Percentiles rank a stretch among this genome's conserved stretches.
Conservation (phyloP, 2,888 invertebrate species). For the Embidobia sp. region DNA sequence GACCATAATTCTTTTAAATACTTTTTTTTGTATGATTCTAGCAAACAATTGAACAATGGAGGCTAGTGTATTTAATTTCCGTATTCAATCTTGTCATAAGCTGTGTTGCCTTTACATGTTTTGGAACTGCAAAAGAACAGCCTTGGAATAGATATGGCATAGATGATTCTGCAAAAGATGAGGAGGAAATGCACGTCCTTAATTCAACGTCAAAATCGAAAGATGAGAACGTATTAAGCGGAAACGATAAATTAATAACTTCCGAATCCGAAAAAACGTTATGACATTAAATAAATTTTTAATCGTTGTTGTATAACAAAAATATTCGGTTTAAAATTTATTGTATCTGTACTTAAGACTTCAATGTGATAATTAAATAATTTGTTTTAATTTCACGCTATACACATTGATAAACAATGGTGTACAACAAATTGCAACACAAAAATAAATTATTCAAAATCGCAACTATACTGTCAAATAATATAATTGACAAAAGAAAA, state of each 20-base stretch:
- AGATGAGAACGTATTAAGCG: not conserved
- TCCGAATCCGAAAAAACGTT: constrained; percentile 1
- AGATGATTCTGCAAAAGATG: constrained; percentile 49
- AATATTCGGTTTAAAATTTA: too few relatives aligned
- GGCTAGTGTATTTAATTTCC: constrained; percentile 76
- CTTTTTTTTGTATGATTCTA: constrained; percentile 58
- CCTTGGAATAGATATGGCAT: constrained; percentile 74
- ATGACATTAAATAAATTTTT: not conserved
- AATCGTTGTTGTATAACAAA: not conserved
- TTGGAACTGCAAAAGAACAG: constrained; percentile 76
- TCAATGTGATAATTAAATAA: not conserved
- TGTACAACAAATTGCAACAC: too few relatives aligned
- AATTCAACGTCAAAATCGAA: not conserved
- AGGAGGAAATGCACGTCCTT: constrained; percentile 68
- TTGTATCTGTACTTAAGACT: not conserved
- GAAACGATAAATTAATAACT: not conserved
- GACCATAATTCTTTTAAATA: constrained; percentile 5
- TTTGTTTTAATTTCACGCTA: too few relatives aligned
- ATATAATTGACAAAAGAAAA: too few relatives aligned
- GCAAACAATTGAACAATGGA: constrained; percentile 80
- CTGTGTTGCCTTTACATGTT: constrained; percentile 70
- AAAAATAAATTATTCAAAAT: too few relatives aligned
- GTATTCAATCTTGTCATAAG: constrained; percentile 72
- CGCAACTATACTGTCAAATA: too few relatives aligned
- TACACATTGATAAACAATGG: too few relatives aligned